These are phyloP conservation scores for Butorides virescens DNA, from an alignment of 2,113 vertebrate species.

Conservation along the genomic window DNA sequence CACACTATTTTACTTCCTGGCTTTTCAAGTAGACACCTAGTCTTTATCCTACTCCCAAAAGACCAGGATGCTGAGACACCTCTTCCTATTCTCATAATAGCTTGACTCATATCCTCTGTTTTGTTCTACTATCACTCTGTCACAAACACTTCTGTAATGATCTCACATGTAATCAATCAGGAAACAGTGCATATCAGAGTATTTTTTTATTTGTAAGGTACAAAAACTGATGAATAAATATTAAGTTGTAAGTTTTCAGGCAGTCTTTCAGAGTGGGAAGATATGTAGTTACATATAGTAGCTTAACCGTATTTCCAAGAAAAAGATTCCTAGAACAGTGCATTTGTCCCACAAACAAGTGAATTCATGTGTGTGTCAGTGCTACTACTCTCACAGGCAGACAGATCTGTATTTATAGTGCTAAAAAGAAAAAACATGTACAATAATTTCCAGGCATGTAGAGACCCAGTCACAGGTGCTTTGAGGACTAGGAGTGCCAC, in stretches of 20 bases:
- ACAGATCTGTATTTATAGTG: not conserved
- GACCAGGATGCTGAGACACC: not conserved
- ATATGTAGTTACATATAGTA: not conserved
- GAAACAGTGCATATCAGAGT: not conserved
- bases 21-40: not conserved
- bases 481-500: not conserved
- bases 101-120: not conserved
- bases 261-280: not conserved
- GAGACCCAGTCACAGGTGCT: constrained; percentile 18
- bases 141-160: not conserved
- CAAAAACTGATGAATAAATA: not conserved
- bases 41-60: not conserved
- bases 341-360: not conserved
- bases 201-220: not conserved
- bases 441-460: not conserved
- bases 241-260: not conserved
- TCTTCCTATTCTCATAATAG: not conserved
- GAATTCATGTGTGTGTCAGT: not conserved
- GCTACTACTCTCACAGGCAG: not conserved
- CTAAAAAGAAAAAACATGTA: not conserved
- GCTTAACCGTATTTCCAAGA: not conserved
- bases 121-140: not conserved
- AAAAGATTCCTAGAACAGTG: not conserved
- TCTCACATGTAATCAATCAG: not conserved
- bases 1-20: not conserved